Evolutionary conservation across 2,797 vertebrate genomes (phyloP).

Genomic region (Varecia variegata): DNA sequence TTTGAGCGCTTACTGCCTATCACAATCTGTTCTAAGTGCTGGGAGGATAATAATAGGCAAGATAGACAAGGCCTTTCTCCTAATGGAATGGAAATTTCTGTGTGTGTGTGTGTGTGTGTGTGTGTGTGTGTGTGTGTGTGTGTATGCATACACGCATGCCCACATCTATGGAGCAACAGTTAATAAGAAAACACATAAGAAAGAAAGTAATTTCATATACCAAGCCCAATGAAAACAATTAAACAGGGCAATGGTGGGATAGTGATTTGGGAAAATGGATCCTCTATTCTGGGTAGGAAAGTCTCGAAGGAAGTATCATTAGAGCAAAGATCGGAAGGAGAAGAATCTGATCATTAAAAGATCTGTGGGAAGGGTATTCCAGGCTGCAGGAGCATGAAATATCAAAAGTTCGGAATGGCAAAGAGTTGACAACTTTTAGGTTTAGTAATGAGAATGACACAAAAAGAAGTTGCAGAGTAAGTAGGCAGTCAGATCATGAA

Average conservation of each 20-base stretch:
- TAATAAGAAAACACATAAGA: background rate
- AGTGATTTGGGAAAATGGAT: background rate
- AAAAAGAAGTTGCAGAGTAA: background rate
- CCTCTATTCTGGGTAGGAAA: fast-evolving
- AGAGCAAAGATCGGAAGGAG: background rate
- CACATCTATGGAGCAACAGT: background rate
- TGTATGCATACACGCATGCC: too few relatives aligned
- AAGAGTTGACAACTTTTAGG: background rate
- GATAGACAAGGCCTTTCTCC: background rate
- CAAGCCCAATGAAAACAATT: background rate
- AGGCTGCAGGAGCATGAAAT: background rate
- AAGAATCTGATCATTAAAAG: background rate
- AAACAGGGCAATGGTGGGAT: background rate
- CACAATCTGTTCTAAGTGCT: background rate
- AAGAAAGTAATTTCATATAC: background rate
- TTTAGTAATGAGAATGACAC: background rate
- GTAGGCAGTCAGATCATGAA: background rate
- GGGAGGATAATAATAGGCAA: background rate
- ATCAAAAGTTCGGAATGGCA: background rate
- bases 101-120: background rate
- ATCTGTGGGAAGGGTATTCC: background rate
- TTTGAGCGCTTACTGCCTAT: background rate
- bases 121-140: too few relatives aligned
- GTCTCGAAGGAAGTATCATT: background rate
- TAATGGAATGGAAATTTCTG: background rate